These are phyloP conservation scores for Meloidogyne chitwoodi DNA, from an alignment of 1,140 invertebrate species.

Conservation along the genomic window DNA sequence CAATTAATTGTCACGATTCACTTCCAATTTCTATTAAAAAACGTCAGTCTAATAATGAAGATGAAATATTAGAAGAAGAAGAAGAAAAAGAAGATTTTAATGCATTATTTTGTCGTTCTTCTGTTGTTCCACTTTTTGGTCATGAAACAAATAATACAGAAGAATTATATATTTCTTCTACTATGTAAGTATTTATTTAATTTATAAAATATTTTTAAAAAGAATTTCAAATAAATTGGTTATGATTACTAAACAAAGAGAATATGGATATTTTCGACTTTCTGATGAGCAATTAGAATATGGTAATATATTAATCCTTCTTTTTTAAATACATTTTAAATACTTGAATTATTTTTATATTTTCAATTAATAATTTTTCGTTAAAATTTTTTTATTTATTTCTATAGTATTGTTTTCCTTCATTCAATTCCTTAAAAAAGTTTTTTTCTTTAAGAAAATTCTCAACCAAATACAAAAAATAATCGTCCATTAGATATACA, in stretches of 20 bases:
- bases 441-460: background rate
- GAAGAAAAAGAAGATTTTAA: constrained; percentile 3
- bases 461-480: background rate
- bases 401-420: too few species aligned
- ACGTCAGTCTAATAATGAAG: background rate
- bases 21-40: background rate
- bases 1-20: constrained; percentile 29
- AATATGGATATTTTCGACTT: constrained; percentile 29
- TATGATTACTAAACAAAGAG: constrained; percentile 33
- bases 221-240: constrained; percentile 43
- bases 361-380: background rate
- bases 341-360: background rate
- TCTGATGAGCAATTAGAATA: constrained; percentile 47
- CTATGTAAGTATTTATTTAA: constrained; percentile 18
- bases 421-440: background rate
- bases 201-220: background rate
- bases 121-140: constrained; percentile 26
- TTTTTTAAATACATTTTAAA: background rate
- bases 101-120: constrained; percentile 39
- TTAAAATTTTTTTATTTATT: too few species aligned
- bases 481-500: constrained; percentile 43
- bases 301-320: constrained; percentile 16
- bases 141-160: background rate
- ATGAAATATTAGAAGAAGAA: background rate
- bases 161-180: constrained; percentile 24